Evolutionary conservation across 2,113 vertebrate species (phyloP), one percentile per base, ranked within the genome.

Genomic region (Nothoprocta pentlandii): DNA sequence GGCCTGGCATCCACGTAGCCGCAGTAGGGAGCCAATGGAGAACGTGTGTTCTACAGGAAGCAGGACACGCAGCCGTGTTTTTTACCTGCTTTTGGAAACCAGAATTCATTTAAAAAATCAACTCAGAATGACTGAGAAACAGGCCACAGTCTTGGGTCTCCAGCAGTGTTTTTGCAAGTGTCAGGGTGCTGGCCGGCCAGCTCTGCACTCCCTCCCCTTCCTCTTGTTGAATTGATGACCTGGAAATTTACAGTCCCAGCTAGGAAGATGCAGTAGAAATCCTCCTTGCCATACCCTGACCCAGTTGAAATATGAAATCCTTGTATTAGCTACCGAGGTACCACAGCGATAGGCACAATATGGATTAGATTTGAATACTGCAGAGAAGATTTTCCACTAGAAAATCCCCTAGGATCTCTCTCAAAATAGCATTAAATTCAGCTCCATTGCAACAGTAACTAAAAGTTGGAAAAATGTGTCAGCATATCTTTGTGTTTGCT

Each of bases 391-490:
- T 96, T 97, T 92, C 76, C 88, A 81, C 64, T 68, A 87, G 58
- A 90, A 96, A 96, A 97, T 97, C 94, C 94, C 83, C 58, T 46
- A 84, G 91, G 90, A 94, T 85, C 67, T 86, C 73, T 91, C 85
- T 84, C 66, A 89, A 92, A 96, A 77, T 84, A 95, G 90, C 85
- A 94, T 95, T 94, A 94, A 94, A 92, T 95, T 95, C 86, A 94
- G 76, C 77, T 92, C 86, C 87, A 74, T 58, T 95, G 80, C 92
- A 94, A 92, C 76, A 92, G 77, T 68, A 93, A 91, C 87, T 89
- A 94, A 91, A 95, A 95, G 90, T 46, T 93, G 80, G 88, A 92
- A 96, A 96, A 96, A 95, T 92, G 46, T 89, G 90, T 95, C 93
- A 94, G 90, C 15, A 0, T 79, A 80, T 88, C 85, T 88, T 89